Conservation (phyloP, 2,113 vertebrate genomes). For the Cyphomyrus plagiostoma region DNA sequence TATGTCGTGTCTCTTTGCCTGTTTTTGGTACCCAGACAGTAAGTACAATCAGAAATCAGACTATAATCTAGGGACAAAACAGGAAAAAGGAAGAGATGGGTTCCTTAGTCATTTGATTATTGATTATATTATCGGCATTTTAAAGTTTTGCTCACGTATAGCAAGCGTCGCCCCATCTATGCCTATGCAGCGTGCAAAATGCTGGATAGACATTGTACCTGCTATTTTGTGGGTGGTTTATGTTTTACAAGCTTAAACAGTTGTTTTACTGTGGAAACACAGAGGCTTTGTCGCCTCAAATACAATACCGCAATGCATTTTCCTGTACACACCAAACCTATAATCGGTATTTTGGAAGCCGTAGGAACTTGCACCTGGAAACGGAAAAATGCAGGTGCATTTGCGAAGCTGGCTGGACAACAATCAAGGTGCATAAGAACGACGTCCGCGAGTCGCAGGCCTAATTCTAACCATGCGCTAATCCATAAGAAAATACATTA, state of each 20-base stretch:
- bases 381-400: conserved; percentile 22
- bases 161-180: neutral
- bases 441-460: neutral
- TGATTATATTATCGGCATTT: neutral
- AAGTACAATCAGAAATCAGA: neutral
- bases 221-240: neutral
- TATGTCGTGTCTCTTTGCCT: neutral
- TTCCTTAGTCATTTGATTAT: neutral
- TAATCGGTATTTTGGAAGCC: neutral
- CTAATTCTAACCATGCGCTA: neutral
- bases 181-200: neutral
- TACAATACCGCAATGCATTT: neutral
- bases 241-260: neutral
- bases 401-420: neutral
- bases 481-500: neutral
- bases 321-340: neutral
- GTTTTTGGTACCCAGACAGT: neutral
- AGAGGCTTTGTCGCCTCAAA: neutral
- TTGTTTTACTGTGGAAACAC: neutral
- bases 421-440: neutral
- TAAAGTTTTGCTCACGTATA: neutral
- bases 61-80: neutral
- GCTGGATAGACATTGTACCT: neutral
- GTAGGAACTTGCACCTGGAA: conserved; percentile 43
- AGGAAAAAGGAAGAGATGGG: neutral